These are phyloP conservation scores for Desmophyllum pertusum DNA, from an alignment of 92 coral and sea anemone species.

Conservation along the genomic window DNA sequence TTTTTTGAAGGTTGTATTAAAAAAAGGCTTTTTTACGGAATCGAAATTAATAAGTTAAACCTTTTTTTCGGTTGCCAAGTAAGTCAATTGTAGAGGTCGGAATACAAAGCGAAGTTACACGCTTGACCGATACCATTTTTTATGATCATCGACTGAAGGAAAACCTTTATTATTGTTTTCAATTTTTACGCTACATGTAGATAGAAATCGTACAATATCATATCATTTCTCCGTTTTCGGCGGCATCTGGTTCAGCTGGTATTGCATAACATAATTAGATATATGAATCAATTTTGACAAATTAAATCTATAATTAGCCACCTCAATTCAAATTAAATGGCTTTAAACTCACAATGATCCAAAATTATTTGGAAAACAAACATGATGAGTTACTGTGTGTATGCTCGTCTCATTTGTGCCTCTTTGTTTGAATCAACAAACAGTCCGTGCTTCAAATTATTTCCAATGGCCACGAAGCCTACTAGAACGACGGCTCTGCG, in stretches of 20 bases:
- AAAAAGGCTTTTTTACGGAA: background rate
- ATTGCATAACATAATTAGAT: background rate
- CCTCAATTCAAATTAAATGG: background rate
- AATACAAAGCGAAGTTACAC: background rate
- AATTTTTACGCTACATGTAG: background rate
- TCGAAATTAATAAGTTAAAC: no score
- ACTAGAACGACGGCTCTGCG: background rate
- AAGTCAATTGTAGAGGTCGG: background rate
- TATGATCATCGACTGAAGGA: background rate
- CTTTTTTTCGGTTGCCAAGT: no score
- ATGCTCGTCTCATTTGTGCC: background rate
- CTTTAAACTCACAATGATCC: background rate
- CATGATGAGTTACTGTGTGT: background rate
- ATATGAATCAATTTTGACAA: background rate
- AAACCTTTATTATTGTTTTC: background rate
- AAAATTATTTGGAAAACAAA: background rate
- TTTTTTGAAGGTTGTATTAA: background rate
- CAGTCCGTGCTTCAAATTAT: background rate
- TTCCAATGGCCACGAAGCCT: background rate
- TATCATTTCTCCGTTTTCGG: background rate
- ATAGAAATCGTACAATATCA: background rate
- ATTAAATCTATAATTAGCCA: no score
- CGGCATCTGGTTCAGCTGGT: background rate
- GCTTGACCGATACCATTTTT: background rate
- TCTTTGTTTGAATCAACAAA: background rate